These are phyloP conservation scores for Psilanteris sp. DNA, from an alignment of 1,140 invertebrate species.

Conservation along the genomic window DNA sequence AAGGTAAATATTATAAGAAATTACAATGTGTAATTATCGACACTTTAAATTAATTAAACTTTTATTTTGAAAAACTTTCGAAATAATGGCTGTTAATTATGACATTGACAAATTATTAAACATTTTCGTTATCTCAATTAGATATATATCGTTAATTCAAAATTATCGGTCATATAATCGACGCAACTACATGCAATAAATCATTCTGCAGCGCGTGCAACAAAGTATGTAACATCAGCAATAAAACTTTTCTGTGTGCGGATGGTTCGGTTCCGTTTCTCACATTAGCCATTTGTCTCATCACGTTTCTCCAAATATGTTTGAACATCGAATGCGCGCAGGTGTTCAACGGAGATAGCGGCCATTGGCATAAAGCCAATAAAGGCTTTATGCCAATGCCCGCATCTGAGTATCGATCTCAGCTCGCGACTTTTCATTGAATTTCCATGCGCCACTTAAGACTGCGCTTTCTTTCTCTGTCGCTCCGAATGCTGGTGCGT, in stretches of 20 bases:
- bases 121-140: too few species aligned
- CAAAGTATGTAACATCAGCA: constrained; percentile 53
- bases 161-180: constrained; percentile 36
- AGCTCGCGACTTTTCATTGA: constrained; percentile 75
- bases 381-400: constrained; percentile 74
- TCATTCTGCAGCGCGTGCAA: constrained; percentile 24
- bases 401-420: constrained; percentile 76
- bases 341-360: constrained; percentile 79
- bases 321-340: constrained; percentile 73
- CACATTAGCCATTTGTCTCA: constrained; percentile 62
- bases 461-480: constrained; percentile 51
- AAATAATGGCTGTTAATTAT: too few species aligned
- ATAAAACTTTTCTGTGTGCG: constrained; percentile 51
- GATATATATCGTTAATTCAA: constrained; percentile 2
- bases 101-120: too few species aligned
- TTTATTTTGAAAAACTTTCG: too few species aligned
- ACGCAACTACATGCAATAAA: constrained; percentile 34
- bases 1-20: too few species aligned
- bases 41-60: too few species aligned
- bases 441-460: constrained; percentile 74
- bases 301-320: constrained; percentile 66
- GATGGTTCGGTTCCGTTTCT: constrained; percentile 53
- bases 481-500: neutral
- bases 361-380: constrained; percentile 78
- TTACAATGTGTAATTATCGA: too few species aligned